Percentiles rank a stretch among this genome's conserved stretches.
Evolutionary conservation across 2,113 vertebrate genomes (phyloP).

Genomic region (Mixornis gularis): DNA sequence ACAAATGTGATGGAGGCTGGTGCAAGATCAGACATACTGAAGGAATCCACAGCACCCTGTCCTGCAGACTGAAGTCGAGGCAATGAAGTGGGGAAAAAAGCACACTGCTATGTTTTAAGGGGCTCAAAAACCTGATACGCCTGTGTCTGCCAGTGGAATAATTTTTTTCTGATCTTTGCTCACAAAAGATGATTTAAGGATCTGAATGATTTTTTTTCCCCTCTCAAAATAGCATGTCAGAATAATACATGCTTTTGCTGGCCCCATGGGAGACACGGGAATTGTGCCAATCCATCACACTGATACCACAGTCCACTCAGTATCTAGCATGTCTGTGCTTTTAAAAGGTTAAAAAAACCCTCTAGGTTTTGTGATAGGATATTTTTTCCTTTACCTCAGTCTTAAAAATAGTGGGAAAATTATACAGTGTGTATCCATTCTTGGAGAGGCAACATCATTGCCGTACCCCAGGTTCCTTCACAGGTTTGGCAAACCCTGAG

Average conservation of each 20-base stretch:
- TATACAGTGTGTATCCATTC: not conserved
- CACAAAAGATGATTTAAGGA: not conserved
- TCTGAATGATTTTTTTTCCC: not conserved
- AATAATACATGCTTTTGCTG: not conserved
- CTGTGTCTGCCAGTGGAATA: not conserved
- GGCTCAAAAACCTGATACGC: rapidly evolving
- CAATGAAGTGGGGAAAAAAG: not conserved
- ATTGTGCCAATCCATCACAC: not conserved
- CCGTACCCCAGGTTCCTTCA: not conserved
- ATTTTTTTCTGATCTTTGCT: not conserved
- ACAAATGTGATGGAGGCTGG: not conserved
- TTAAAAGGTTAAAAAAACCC: not conserved
- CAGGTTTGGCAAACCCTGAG: not conserved
- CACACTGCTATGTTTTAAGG: not conserved
- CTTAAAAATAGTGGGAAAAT: not conserved
- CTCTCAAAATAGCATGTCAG: not conserved
- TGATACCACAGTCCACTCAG: not conserved
- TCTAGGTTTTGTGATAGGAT: not conserved
- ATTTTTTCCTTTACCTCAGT: not conserved
- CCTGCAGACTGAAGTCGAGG: not conserved
- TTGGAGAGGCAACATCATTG: not conserved
- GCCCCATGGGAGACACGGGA: not conserved
- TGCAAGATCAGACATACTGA: not conserved
- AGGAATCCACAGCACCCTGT: not conserved
- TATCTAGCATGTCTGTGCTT: not conserved